Evolutionary conservation across 2,797 vertebrate genomes (phyloP), one percentile per base, ranked within the genome.

Genomic region (Cuculus canorus): DNA sequence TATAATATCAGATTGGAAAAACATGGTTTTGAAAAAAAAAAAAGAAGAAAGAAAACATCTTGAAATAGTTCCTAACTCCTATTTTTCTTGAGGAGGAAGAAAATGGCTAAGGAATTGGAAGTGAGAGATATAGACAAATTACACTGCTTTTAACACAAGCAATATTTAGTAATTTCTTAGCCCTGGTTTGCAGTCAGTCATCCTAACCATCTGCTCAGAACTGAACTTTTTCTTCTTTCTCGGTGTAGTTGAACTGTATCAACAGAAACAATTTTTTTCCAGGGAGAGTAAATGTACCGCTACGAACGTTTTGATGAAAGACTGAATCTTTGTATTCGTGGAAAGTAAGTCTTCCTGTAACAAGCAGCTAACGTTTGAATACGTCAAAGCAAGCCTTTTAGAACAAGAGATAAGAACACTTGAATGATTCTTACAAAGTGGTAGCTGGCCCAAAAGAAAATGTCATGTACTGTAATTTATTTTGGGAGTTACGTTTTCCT

Each of bases 171-270:
- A 88, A 91, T 86, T 64, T 88, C 56, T 81, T 89, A 95, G 91
- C 68, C 84, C 59, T 94, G 73, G 59, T 64, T 92, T 96, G 60
- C 69, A 92, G 79, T 85, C 96, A 96, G 94, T 93, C 93, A 87
- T 93, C 54, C 60, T 84, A 94, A 84, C 94, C 96, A 93, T 96
- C 92, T 87, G 87, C 82, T 97, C 80, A 88, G 78, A 95, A 80
- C 45, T 76, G 92, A 96, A 97, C 80, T 96, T 96, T 85, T 94
- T 92, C 92, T 96, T 97, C 79, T 91, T 96, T 86, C 95, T 89
- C 83, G 71, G 15, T 78, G 93, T 93, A 96, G 95, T 92, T 96
- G 92, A 88, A 94, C 84, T 96, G 60, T 93, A 93, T 95, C 92
- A 96, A 95, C 95, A 96, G 92, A 96, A 96, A 95, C 80, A 91